These are phyloP conservation scores for Fulica atra DNA, from an alignment of 2,113 vertebrate genomes.

Conservation along the genomic window DNA sequence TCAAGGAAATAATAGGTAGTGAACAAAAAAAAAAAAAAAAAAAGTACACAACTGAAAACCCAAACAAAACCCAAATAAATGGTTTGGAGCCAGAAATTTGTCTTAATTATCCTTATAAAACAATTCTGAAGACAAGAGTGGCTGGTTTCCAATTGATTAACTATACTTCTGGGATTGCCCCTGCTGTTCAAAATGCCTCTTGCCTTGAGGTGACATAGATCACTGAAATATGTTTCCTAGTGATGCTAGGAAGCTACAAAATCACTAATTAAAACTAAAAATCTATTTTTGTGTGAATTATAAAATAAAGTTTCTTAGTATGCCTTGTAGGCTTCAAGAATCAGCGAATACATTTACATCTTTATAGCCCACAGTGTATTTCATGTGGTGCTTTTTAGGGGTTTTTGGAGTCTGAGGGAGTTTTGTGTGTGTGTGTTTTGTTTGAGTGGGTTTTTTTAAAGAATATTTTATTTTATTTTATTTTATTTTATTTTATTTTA, in stretches of 20 bases:
- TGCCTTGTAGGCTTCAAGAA: background rate
- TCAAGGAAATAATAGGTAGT: background rate
- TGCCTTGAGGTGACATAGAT: background rate
- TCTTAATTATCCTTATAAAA: constrained; percentile 28
- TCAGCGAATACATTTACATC: background rate
- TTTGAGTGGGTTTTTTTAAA: too few relatives aligned
- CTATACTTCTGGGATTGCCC: background rate
- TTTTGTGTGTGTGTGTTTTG: too few relatives aligned
- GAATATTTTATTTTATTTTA: background rate
- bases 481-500: background rate
- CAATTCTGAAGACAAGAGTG: background rate
- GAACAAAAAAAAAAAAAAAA: background rate
- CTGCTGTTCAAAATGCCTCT: background rate
- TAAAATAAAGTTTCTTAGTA: background rate
- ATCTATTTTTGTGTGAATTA: background rate
- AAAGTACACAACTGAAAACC: fast-evolving
- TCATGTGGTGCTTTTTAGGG: too few relatives aligned
- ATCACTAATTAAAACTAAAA: constrained; percentile 13
- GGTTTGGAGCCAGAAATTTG: background rate
- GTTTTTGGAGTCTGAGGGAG: too few relatives aligned
- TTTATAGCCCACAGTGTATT: background rate
- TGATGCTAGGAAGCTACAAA: background rate
- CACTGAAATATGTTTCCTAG: background rate
- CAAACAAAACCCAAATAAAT: background rate
- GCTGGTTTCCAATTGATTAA: constrained; percentile 24